Conservation (phyloP, 1,140 invertebrate species). For the Drosophila ohnishii region DNA sequence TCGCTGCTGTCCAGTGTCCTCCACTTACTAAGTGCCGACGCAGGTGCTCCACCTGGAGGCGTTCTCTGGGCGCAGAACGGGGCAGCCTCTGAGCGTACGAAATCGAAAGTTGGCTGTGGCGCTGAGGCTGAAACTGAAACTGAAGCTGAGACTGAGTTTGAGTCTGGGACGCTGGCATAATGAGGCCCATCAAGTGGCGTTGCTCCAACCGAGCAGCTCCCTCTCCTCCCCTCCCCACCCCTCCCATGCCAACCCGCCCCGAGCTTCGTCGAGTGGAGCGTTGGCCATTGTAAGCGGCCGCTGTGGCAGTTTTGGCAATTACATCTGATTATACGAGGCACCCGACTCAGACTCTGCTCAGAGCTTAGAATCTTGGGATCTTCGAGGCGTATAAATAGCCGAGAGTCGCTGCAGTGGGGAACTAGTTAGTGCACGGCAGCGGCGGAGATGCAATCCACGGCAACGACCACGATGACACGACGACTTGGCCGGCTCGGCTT, state of each 20-base stretch:
- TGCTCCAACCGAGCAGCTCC: slow-evolving; percentile 17
- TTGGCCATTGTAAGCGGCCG: slow-evolving; percentile 41
- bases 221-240: background rate
- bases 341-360: slow-evolving; percentile 5
- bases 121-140: background rate
- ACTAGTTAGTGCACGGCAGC: slow-evolving; percentile 76
- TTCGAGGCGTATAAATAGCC: slow-evolving; percentile 63
- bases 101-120: slow-evolving; percentile 56
- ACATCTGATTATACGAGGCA: slow-evolving; percentile 70
- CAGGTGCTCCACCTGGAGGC: slow-evolving; percentile 37
- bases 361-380: slow-evolving; percentile 39
- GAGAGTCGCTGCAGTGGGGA: slow-evolving; percentile 60
- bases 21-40: background rate
- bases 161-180: slow-evolving; percentile 27
- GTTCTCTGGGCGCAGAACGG: slow-evolving; percentile 5
- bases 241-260: background rate
- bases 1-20: background rate
- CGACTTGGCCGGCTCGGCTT: slow-evolving; percentile 45
- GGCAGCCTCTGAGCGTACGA: slow-evolving; percentile 53
- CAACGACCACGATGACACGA: slow-evolving; percentile 38
- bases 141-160: background rate
- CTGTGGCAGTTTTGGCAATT: slow-evolving; percentile 69
- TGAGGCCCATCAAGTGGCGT: slow-evolving; percentile 42
- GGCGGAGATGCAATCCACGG: slow-evolving; percentile 64
- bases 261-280: background rate